These are phyloP conservation scores for Pachliopta kotzebuea DNA, from an alignment of 2,888 invertebrate genomes.

Conservation along the genomic window DNA sequence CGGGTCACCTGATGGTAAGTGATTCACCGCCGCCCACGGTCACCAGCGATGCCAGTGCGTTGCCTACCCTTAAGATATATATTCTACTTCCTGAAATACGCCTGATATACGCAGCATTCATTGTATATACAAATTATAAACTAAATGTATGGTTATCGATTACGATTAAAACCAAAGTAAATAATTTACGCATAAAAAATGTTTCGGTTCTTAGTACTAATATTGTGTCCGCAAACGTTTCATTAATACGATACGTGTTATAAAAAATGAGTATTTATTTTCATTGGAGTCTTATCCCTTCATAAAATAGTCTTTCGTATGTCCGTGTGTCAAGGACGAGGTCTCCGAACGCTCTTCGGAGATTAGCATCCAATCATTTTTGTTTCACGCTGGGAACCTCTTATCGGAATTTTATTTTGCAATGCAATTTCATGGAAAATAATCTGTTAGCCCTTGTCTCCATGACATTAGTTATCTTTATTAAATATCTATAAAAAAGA, in stretches of 20 bases:
- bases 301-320: constrained; percentile 64
- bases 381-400: constrained; percentile 60
- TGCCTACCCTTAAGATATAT: too few relatives aligned
- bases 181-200: constrained; percentile 38
- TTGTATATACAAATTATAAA: neutral
- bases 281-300: constrained; percentile 49
- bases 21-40: too few relatives aligned
- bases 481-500: constrained; percentile 12
- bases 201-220: constrained; percentile 45
- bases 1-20: too few relatives aligned
- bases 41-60: too few relatives aligned
- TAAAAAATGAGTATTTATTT: constrained; percentile 72
- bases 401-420: constrained; percentile 53
- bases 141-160: neutral
- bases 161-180: neutral
- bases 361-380: constrained; percentile 55
- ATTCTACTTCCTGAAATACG: too few relatives aligned
- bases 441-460: constrained; percentile 39
- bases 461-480: constrained; percentile 19
- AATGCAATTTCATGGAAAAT: constrained; percentile 65
- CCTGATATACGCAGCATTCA: too few relatives aligned
- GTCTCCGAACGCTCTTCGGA: constrained; percentile 54
- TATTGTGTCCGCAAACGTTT: constrained; percentile 42
- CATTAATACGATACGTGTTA: constrained; percentile 64
- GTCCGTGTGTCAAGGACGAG: constrained; percentile 64